Evolutionary conservation across 1,140 invertebrate genomes (phyloP).

Genomic region (Leptonema lineaticorne): DNA sequence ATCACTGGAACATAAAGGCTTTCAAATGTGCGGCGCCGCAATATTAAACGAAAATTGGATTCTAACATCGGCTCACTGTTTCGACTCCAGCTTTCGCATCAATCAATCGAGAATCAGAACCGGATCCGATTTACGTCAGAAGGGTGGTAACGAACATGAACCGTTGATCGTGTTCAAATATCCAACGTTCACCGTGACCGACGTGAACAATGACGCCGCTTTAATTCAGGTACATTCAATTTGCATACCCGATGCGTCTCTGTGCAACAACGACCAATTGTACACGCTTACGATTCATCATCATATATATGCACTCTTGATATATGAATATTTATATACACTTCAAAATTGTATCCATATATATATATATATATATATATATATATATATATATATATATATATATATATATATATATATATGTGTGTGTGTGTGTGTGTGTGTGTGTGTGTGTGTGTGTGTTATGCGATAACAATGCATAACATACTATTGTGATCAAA

Average conservation of each 20-base stretch:
- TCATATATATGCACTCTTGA: too few species aligned
- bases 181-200: conserved; percentile 46
- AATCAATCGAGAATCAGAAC: conserved; percentile 40
- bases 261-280: too few species aligned
- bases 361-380: not conserved
- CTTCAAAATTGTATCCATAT: too few species aligned
- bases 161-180: conserved; percentile 46
- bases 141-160: conserved; percentile 45
- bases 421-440: too few species aligned
- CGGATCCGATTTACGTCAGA: conserved; percentile 43
- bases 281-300: too few species aligned
- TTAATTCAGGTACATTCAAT: conserved; percentile 54
- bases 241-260: too few species aligned
- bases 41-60: conserved; percentile 52
- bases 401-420: not conserved
- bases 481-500: not conserved
- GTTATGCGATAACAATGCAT: too few species aligned
- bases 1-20: conserved; percentile 43
- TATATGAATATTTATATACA: too few species aligned
- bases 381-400: not conserved
- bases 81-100: conserved; percentile 17
- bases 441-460: too few species aligned
- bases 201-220: conserved; percentile 57
- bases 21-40: conserved; percentile 54
- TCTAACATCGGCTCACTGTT: conserved; percentile 59